Evolutionary conservation across 2,797 vertebrate species (phyloP).

Genomic region (Pangasius krempfi): DNA sequence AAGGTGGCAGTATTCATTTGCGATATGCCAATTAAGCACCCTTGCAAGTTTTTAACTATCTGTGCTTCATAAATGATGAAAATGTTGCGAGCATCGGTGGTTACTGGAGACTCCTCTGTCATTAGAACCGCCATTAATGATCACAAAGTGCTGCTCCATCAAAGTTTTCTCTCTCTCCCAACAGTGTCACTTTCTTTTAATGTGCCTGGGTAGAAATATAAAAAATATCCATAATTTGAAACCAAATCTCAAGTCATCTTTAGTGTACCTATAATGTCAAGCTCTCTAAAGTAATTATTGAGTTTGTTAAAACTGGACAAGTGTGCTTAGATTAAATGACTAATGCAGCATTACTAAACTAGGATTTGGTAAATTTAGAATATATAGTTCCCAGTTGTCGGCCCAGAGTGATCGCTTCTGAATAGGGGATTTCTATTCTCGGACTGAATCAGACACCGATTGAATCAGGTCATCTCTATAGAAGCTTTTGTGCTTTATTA

Average conservation of each 20-base stretch:
- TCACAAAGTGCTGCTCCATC: conserved; percentile 70
- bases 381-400: neutral
- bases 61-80: conserved; percentile 71
- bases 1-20: conserved; percentile 50
- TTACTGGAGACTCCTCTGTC: conserved; percentile 69
- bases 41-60: conserved; percentile 62
- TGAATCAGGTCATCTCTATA: neutral
- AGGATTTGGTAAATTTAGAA: neutral
- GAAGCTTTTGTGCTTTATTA: neutral
- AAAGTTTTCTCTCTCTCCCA: conserved; percentile 70
- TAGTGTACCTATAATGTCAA: conserved; percentile 62
- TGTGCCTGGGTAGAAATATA: conserved; percentile 65
- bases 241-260: conserved; percentile 66
- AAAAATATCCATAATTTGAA: conserved; percentile 67
- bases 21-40: conserved; percentile 70
- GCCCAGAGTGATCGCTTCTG: neutral
- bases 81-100: conserved; percentile 55
- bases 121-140: conserved; percentile 75
- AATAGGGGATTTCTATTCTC: neutral
- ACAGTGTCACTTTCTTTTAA: conserved; percentile 72
- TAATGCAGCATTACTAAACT: conserved; percentile 1
- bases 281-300: conserved; percentile 62
- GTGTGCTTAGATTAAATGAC: neutral
- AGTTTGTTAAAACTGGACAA: conserved; percentile 4
- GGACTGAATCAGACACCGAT: neutral